Percentiles rank a stretch among this genome's conserved stretches.
Conservation (phyloP, 2,888 invertebrate species). For the Spodoptera picta region DNA sequence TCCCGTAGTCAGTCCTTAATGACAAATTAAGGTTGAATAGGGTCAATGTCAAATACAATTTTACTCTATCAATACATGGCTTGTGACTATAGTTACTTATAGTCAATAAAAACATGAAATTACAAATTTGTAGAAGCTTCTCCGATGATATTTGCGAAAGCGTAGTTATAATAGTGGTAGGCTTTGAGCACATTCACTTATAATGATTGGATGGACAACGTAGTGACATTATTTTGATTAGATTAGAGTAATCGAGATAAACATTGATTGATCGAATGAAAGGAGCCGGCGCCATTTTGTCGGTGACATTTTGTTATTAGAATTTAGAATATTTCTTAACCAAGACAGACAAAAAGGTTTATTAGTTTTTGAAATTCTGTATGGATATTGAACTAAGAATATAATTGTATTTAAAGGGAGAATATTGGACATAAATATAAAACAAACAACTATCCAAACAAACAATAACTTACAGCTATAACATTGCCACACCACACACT, state of each 20-base stretch:
- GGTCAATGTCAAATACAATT: background rate
- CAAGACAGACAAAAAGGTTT: conserved; percentile 27
- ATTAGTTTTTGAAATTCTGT: conserved; percentile 1
- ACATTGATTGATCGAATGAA: conserved; percentile 49
- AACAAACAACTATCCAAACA: too few species aligned
- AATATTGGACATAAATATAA: too few species aligned
- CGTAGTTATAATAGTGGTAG: conserved; percentile 22
- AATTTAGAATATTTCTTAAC: conserved; percentile 37
- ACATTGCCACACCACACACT: too few species aligned
- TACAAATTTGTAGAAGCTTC: too few species aligned
- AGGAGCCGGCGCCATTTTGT: conserved; percentile 1
- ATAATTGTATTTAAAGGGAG: too few species aligned
- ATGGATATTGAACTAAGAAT: too few species aligned
- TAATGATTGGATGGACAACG: conserved; percentile 26
- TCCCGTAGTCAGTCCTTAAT: too few species aligned
- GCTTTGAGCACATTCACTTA: conserved; percentile 19
- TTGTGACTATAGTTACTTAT: background rate
- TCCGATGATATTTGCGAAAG: conserved; percentile 37
- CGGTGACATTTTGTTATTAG: conserved; percentile 24
- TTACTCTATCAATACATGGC: background rate
- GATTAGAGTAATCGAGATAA: conserved; percentile 39
- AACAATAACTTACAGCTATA: too few species aligned
- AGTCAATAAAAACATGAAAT: background rate
- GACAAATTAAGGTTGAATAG: too few species aligned
- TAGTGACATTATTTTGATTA: conserved; percentile 46